A percentile compares a stretch with the other conserved stretches of the same genome.
phyloP scores from a whole-genome alignment of 1,140 invertebrate species.

The Pogonognathellus flavescens region DNA sequence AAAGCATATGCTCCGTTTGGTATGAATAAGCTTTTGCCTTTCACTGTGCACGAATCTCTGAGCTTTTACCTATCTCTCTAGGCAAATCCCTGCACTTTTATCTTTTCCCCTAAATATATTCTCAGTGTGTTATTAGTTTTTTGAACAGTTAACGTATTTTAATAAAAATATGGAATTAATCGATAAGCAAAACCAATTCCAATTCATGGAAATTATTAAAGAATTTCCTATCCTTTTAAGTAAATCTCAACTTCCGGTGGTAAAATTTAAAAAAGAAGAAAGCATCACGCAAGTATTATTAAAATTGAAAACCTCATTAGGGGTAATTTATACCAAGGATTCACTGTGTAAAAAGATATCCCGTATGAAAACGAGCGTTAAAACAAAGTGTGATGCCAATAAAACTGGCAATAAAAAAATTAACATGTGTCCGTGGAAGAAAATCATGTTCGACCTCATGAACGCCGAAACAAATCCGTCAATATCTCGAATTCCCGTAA shows the following conservation, averaged over 20 bases:
- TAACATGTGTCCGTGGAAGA: background rate
- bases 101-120: no score
- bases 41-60: no score
- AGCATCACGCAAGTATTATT: background rate
- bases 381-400: no score
- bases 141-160: background rate
- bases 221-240: background rate
- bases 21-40: slow-evolving; percentile 16
- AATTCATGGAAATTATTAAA: background rate
- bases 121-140: background rate
- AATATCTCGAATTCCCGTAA: background rate
- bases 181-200: background rate
- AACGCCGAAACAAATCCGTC: background rate
- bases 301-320: background rate
- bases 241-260: no score
- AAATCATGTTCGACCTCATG: background rate
- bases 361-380: no score
- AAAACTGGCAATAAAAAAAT: no score
- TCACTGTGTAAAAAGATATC: background rate
- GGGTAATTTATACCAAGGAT: background rate
- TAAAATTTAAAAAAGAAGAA: background rate
- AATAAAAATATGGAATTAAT: background rate
- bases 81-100: background rate
- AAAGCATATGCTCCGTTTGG: background rate
- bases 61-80: background rate